phyloP scores from a whole-genome alignment of 2,797 vertebrate species.

The Pterois miles region DNA sequence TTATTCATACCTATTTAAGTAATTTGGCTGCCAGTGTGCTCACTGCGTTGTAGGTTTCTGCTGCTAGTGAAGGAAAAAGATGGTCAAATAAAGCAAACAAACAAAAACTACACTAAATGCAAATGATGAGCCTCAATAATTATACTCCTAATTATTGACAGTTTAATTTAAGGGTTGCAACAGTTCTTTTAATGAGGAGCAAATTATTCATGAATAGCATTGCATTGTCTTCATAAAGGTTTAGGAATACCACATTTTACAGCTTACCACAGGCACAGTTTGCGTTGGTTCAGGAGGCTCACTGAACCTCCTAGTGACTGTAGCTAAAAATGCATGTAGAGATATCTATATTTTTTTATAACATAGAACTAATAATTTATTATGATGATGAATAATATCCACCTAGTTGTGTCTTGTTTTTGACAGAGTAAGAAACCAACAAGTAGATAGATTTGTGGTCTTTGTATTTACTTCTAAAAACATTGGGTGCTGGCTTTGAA shows the following conservation, averaged over 20 bases:
- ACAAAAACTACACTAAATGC: neutral
- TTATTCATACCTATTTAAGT: conserved; percentile 21
- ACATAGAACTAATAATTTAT: no score
- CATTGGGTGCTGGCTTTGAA: no score
- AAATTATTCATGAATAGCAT: neutral
- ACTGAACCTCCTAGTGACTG: accelerated
- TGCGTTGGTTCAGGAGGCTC: no score
- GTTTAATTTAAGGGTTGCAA: neutral
- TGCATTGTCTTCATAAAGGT: neutral
- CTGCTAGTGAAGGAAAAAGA: neutral
- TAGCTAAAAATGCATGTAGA: no score
- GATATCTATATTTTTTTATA: no score
- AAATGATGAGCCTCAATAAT: neutral
- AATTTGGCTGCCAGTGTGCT: conserved; percentile 4
- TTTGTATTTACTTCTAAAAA: no score
- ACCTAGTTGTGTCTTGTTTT: no score
- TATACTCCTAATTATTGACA: neutral
- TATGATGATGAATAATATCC: no score
- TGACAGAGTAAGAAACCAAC: no score
- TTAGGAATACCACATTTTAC: neutral
- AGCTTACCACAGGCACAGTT: no score
- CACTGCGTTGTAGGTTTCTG: neutral
- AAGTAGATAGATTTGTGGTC: no score
- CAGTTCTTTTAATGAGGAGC: neutral
- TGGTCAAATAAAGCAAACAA: neutral